A percentile compares a stretch with the other conserved stretches of the same genome.
phyloP scores from a whole-genome alignment of 2,888 invertebrate genomes.

The Halictus ligatus region DNA sequence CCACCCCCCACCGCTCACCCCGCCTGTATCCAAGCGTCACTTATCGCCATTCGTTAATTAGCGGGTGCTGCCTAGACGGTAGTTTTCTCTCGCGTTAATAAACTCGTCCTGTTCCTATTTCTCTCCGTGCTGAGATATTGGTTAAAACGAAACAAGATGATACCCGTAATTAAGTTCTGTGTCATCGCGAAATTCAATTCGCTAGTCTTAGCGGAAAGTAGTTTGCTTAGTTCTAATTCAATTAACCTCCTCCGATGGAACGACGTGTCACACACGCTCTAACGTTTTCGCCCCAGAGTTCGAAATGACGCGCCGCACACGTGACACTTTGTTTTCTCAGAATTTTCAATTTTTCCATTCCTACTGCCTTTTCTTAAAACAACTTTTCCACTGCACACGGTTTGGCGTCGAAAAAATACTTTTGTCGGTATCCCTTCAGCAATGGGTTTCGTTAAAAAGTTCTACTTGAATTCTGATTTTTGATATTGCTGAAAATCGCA shows the following conservation, averaged over 20 bases:
- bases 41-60: slow-evolving; percentile 50
- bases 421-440: too few relatives aligned
- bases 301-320: too few relatives aligned
- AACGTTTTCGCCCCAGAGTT: too few relatives aligned
- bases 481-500: too few relatives aligned
- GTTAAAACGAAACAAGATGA: background rate
- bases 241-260: too few relatives aligned
- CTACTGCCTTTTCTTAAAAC: background rate
- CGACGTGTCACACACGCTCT: too few relatives aligned
- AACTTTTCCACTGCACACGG: background rate
- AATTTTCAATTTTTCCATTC: too few relatives aligned
- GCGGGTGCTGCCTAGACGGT: slow-evolving; percentile 40
- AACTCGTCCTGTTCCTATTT: slow-evolving; percentile 38
- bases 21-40: slow-evolving; percentile 43
- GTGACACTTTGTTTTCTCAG: too few relatives aligned
- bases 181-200: background rate
- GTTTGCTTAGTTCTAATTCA: background rate
- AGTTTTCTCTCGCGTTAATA: slow-evolving; percentile 47
- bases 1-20: background rate
- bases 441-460: too few relatives aligned
- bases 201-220: background rate
- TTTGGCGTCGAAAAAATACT: too few relatives aligned
- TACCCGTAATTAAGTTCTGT: background rate
- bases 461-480: too few relatives aligned
- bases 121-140: slow-evolving; percentile 6